Evolutionary conservation across 2,888 invertebrate species (phyloP).

Genomic region (Limnephilus marmoratus): DNA sequence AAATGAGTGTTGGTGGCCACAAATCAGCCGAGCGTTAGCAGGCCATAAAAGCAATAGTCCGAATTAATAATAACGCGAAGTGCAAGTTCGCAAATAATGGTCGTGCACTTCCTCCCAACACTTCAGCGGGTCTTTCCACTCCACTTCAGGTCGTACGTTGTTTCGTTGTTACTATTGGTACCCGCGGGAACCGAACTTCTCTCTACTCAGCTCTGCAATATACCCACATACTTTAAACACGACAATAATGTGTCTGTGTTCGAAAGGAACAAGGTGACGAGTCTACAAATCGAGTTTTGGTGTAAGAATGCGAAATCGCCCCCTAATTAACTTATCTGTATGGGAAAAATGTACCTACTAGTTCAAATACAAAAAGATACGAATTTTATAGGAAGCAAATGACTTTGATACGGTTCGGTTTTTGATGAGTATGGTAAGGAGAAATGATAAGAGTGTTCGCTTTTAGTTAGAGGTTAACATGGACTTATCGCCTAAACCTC

Average conservation of each 20-base stretch:
- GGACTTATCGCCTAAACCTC: too few relatives aligned
- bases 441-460: too few relatives aligned
- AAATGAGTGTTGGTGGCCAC: constrained; percentile 40
- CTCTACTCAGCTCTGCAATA: not conserved
- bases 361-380: too few relatives aligned
- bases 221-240: too few relatives aligned
- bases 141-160: too few relatives aligned
- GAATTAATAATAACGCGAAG: constrained; percentile 42
- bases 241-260: not conserved
- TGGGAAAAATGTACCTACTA: too few relatives aligned
- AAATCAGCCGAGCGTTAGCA: constrained; percentile 50
- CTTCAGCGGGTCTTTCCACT: not conserved
- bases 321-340: not conserved
- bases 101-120: constrained; percentile 33
- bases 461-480: too few relatives aligned
- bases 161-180: too few relatives aligned
- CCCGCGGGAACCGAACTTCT: not conserved
- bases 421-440: too few relatives aligned
- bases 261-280: not conserved
- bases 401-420: too few relatives aligned
- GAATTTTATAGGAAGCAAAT: too few relatives aligned
- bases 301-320: not conserved
- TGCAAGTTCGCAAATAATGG: constrained; percentile 28
- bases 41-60: constrained; percentile 41
- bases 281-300: not conserved